Base-by-base conservation (phyloP, 2,113 vertebrate species). In the Strix aluco region DNA sequence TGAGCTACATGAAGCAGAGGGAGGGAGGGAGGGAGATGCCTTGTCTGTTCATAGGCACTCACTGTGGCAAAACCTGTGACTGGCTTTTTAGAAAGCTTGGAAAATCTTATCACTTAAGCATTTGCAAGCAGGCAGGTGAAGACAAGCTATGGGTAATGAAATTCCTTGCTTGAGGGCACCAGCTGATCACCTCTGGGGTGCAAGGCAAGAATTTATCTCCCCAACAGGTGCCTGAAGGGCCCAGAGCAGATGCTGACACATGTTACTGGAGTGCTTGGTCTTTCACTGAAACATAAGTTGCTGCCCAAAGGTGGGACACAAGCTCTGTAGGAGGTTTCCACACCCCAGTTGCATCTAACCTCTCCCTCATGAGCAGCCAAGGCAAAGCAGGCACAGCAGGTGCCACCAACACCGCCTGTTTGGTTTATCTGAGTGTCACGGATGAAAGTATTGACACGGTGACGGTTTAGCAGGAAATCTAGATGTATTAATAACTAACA, bases 141-240 rank as follows among this genome's bases (percentile, higher is more conserved):
- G 58, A 55, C 59, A 86, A 62, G 49, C 23, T 26, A 61, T 0
- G 1, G 52, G 34, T 54, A 57, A 73, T 52, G 22, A 77, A 74
- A 54, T 74, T 89, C n/a, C 51, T 93, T 83, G 32, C 54, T 70
- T 90, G 58, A 92, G 36, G 32, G 51, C 47, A 86, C 29, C 38
- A 61, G 73, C n/a, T 92, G 62, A 65, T 74, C 82, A 44, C 54
- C 13, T 62, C 6, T 55, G 21, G 29, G 46, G 22, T 78, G 11
- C 12, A 58, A 88, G 13, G 17, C 15, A 71, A 81, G 38, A 78
- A 51, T 83, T 92, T 55, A 47, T 3, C n/a, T 70, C 36, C 15
- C 5, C 0, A 0, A 11, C 0, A 0, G 57, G 62, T 90, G 19
- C 27, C 71, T 62, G 77, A 89, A 72, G 49, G 79, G 20, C 49